Evolutionary conservation across 1,140 invertebrate genomes (phyloP).

Genomic region (Liolophura sinensis): DNA sequence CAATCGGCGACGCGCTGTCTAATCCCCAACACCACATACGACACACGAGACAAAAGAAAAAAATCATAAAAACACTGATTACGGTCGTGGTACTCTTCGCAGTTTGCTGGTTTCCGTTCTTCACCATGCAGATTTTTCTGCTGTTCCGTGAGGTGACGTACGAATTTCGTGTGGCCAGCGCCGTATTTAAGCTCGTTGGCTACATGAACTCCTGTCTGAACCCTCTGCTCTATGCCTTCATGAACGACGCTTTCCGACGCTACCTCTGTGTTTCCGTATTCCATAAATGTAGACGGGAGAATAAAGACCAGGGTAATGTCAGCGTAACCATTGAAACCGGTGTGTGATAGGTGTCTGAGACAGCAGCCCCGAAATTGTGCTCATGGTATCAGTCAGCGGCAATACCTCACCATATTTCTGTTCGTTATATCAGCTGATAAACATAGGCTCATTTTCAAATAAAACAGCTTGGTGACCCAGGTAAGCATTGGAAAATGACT

Average conservation of each 20-base stretch:
- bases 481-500: too few relatives aligned
- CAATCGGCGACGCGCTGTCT: constrained; percentile 30
- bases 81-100: constrained; percentile 60
- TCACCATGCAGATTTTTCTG: constrained; percentile 33
- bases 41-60: constrained; percentile 27
- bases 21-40: constrained; percentile 21
- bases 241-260: constrained; percentile 71
- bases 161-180: constrained; percentile 22
- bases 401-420: too few relatives aligned
- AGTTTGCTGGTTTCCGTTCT: constrained; percentile 60
- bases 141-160: constrained; percentile 26
- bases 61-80: constrained; percentile 61
- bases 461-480: too few relatives aligned
- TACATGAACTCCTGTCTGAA: constrained; percentile 70
- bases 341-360: too few relatives aligned
- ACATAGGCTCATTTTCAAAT: too few relatives aligned
- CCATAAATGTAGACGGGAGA: too few relatives aligned
- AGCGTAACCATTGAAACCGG: too few relatives aligned
- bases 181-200: constrained; percentile 65
- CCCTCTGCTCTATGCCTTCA: constrained; percentile 78
- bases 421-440: too few relatives aligned
- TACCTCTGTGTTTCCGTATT: too few relatives aligned
- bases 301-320: too few relatives aligned
- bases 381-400: too few relatives aligned
- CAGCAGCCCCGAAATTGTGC: too few relatives aligned